Base-by-base conservation (phyloP, 2,797 vertebrate genomes). In the Hippocampus kuda region DNA sequence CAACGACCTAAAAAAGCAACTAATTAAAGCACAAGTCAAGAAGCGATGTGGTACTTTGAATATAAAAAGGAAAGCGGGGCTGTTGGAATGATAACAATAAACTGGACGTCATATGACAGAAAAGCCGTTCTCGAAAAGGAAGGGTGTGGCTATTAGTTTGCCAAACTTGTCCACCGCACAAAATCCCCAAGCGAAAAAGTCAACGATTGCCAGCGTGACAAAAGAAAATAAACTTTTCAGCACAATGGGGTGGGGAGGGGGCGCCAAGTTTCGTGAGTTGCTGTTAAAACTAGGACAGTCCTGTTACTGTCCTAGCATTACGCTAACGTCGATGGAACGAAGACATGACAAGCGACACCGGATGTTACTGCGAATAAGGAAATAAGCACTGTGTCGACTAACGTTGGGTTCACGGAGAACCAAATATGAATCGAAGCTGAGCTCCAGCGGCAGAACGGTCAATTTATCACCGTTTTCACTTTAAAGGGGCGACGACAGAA, bases 101-200 rank as follows among this genome's bases (percentile, higher is more conserved):
- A 27, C 15, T 65, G 15, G 59, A 56, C 54, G 24, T 64, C 41
- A n/a, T 22, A 79, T 69, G 57, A 42, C 72, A 69, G 57, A 70
- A 68, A 83, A 66, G 78, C 71, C 75, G 68, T 69, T 84, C 82
- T 84, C 80, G 78, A 54, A 84, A 67, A 88, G 85, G 79, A 89
- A 89, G 88, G 88, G 87, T 88, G 88, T 88, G 88, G 88, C 79
- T 86, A 84, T 81, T 77, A 86, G 82, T 86, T 86, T 84, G 68
- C 69, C 74, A 68, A 68, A 42, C 4, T 72, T 53, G 68, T 66
- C 65, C 49, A 62, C 46, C 66, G 16, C 27, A 65, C 62, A 9
- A 66, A 57, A 65, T 30, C 48, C 0, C 27, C 34, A 1, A 12
- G 27, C 15, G 6, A 38, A 59, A 70, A 59, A 70, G 4, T 49